Conservation (phyloP, 2,113 vertebrate species). For the Tenrec ecaudatus region DNA sequence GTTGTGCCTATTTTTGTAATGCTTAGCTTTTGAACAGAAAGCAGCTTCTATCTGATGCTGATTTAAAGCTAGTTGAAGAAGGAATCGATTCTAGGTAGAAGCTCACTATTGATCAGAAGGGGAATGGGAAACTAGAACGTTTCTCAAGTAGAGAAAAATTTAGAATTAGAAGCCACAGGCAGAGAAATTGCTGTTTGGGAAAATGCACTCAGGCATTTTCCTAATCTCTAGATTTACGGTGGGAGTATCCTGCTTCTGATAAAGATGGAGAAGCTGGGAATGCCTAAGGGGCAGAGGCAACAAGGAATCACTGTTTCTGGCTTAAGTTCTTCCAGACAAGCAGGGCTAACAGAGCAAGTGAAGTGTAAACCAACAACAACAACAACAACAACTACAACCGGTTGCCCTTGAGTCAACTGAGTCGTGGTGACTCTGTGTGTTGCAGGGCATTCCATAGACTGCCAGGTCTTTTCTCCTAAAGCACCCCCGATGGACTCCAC, state of each 20-base stretch:
- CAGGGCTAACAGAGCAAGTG: background rate
- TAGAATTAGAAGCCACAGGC: constrained; percentile 61
- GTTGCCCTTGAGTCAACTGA: background rate
- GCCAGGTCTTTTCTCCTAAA: background rate
- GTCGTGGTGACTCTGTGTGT: background rate
- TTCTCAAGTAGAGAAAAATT: constrained; percentile 70
- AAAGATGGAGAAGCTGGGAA: background rate
- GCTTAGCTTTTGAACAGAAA: constrained; percentile 54
- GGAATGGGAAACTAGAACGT: constrained; percentile 65
- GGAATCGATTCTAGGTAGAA: constrained; percentile 69
- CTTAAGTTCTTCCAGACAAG: background rate
- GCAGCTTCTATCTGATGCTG: constrained; percentile 60
- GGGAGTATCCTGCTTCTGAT: constrained; percentile 4
- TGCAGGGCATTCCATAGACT: background rate
- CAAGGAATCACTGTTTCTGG: background rate
- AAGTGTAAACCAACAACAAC: background rate
- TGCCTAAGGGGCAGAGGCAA: constrained; percentile 2
- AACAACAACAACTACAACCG: background rate
- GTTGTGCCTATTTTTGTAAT: constrained; percentile 58
- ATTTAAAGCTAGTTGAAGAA: constrained; percentile 75
- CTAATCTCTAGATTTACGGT: background rate
- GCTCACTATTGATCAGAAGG: constrained; percentile 73
- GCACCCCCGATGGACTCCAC: background rate
- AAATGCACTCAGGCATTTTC: constrained; percentile 33
- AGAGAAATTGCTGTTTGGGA: constrained; percentile 33